Evolutionary conservation across 1,140 invertebrate species (phyloP), one percentile per base, ranked within the genome.

Genomic region (Habropoda laboriosa): DNA sequence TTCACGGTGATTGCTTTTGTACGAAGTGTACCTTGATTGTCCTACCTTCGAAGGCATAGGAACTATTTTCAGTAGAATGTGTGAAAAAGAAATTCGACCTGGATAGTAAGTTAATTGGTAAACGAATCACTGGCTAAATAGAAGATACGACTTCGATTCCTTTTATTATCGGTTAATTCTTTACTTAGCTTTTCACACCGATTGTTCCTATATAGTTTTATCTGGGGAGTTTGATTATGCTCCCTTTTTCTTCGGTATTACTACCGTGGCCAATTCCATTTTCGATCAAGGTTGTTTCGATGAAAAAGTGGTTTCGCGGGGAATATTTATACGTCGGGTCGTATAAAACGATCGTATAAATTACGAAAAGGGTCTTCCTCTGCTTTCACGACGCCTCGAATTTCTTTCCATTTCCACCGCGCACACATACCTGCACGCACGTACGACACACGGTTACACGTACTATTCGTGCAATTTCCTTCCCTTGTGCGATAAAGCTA

Each of bases 281-380:
- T 16, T 18, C 12, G 55, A 72, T 42, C 24, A 45, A 58, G 16
- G 24, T 10, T 10, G 27, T n/a, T 21, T 12, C 64, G 30, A 51
- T 30, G 21, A 24, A n/a, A 30, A n/a, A 13, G 0, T 16, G 49
- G 47, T 35, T 40, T n/a, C 27, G 32, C n/a, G 10, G n/a, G 10
- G 32, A 30, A 40, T 21, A 40, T 21, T 32, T 18, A 4, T 24
- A 18, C 18, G 27, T 45, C 24, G 5, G 38, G 1, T 12, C 10
- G 32, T 32, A 21, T 42, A 18, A n/a, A n/a, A 47, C 47, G 18
- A 10, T 16, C 21, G 53, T 35, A 63, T 75, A 66, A 75, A 75
- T 75, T 35, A 13, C 8, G 0, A 13, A 21, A 42, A 24, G 38
- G 16, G 35, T 6, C 21, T 7, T 21, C n/a, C 38, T n/a, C n/a